phyloP scores from a whole-genome alignment of 2,113 vertebrate species.

The Tiliqua scincoides region DNA sequence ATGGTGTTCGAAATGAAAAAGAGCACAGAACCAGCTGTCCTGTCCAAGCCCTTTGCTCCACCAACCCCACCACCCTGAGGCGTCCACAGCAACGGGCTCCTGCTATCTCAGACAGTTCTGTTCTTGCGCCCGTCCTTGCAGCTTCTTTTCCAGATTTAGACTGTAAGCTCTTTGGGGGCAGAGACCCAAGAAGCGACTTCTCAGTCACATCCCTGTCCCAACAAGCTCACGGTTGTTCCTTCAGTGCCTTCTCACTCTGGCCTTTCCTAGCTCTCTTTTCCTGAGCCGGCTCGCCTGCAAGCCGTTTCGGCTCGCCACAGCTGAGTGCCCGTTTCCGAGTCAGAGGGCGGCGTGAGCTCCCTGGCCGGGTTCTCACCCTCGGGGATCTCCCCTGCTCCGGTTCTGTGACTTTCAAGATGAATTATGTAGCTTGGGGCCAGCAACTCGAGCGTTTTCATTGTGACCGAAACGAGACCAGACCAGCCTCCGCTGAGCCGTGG shows the following conservation, averaged over 20 bases:
- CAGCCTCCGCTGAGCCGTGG: neutral
- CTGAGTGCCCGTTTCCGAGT: neutral
- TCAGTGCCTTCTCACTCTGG: too few relatives aligned
- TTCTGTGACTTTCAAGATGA: conserved; percentile 43
- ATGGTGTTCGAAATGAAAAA: neutral
- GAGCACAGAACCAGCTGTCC: neutral
- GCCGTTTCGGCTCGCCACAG: neutral
- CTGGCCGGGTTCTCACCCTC: conserved; percentile 14
- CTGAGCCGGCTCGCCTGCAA: neutral
- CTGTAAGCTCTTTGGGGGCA: too few relatives aligned
- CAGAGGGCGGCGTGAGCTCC: neutral
- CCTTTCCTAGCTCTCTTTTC: neutral
- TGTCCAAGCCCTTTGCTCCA: neutral
- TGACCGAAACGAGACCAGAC: neutral
- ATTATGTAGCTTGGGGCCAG: conserved; percentile 50
- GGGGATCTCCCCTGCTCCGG: conserved; percentile 40
- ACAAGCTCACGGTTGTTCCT: too few relatives aligned
- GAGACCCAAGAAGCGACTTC: too few relatives aligned
- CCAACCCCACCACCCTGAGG: too few relatives aligned
- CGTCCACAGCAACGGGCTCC: too few relatives aligned
- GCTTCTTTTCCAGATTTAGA: too few relatives aligned
- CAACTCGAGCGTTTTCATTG: conserved; percentile 17
- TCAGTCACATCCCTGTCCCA: too few relatives aligned
- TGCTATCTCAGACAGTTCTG: too few relatives aligned
- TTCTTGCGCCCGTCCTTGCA: too few relatives aligned